A percentile compares a stretch with the other conserved stretches of the same genome.
Evolutionary conservation across 2,888 invertebrate genomes (phyloP).

Genomic region (Lamproptera curius): DNA sequence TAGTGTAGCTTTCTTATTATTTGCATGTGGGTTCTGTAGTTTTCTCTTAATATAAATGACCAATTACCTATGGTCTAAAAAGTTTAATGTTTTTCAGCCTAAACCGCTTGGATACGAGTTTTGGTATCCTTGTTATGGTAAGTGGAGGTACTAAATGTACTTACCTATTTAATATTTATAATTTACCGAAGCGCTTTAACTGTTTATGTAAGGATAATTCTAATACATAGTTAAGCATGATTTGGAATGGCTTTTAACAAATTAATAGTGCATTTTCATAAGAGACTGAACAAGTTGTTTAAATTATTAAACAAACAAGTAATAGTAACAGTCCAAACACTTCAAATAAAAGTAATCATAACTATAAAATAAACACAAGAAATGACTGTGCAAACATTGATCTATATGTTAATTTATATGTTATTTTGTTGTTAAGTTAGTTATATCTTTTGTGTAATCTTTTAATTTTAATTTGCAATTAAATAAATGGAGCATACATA

Average conservation of each 20-base stretch:
- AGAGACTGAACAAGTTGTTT: no score
- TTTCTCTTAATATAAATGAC: constrained; percentile 27
- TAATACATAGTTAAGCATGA: constrained; percentile 19
- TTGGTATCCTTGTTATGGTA: constrained; percentile 71
- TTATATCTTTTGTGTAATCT: no score
- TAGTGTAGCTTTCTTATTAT: constrained; percentile 14
- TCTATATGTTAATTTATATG: no score
- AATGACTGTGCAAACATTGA: no score
- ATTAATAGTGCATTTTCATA: no score
- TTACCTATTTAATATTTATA: constrained; percentile 49
- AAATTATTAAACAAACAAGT: no score
- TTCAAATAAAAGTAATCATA: no score
- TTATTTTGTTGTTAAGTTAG: no score
- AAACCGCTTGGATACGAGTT: constrained; percentile 71
- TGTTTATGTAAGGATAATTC: constrained; percentile 23
- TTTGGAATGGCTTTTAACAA: constrained; percentile 18
- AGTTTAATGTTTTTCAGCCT: constrained; percentile 75
- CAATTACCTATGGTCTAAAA: constrained; percentile 50
- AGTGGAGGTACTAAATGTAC: constrained; percentile 66
- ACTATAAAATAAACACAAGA: no score
- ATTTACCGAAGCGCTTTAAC: constrained; percentile 37
- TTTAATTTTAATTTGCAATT: no score
- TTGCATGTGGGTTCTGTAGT: constrained; percentile 32
- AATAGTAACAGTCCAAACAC: no score
- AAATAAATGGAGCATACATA: no score